Evolutionary conservation across 1,140 invertebrate genomes (phyloP), one percentile per base, ranked within the genome.

Genomic region (Brachionus calyciflorus): DNA sequence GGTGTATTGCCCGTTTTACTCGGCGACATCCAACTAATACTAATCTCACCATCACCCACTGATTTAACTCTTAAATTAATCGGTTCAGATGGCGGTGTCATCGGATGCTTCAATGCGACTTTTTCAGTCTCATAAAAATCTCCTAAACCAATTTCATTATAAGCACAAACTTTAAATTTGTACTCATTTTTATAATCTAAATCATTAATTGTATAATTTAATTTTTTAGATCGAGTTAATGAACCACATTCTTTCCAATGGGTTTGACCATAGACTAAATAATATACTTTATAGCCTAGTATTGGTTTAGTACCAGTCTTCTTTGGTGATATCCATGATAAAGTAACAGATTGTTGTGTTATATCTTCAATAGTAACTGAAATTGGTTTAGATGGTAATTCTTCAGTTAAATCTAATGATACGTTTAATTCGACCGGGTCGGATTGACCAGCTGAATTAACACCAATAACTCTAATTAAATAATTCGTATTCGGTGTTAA

Each of bases 101-200:
- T 14, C 12, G 69, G 69, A 5, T 17, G 10, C 24, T 51, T 73
- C 14, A 73, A 21, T 17, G 3, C 0, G 2, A 73, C 28, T 0
- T 24, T 33, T 28, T 73, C 69, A 24, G 44, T 73, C 2, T 51
- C 46, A 28, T 9, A 10, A 21, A 26, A n/a, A 9, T 41, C 96
- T 93, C 95, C 94, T 76, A 93, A 91, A 10, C 95, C 95, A 55
- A 93, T 94, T 84, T 96, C 94, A 83, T 97, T 97, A 1, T 96
- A 90, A 37, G 94, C 95, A 68, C 90, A 89, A 6, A 97, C 91
- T 70, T 94, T 88, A 88, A 98, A 98, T 82, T 97, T 94, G 81
- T 97, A 98, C 55, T 91, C 90, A 80, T 88, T 89, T 37, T 93
- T 93, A 84, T 97, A 93, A 37, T 76, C 73, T 1, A 76, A 30